Percentiles rank a stretch among this genome's conserved stretches.
Evolutionary conservation across 1,140 invertebrate species (phyloP).

Genomic region (Saccostrea cuccullata): DNA sequence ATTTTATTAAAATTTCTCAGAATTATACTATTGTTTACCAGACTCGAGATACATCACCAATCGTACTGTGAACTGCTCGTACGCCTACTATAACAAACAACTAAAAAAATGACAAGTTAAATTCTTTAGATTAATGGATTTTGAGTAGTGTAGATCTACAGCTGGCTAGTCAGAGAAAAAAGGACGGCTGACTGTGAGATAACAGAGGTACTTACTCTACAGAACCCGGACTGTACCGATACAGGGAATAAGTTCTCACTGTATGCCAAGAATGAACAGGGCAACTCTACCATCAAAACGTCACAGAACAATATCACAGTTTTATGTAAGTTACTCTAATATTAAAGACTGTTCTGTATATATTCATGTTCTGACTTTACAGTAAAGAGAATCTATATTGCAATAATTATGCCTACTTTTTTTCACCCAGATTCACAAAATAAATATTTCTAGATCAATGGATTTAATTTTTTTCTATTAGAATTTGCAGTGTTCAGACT

Average conservation of each 20-base stretch:
- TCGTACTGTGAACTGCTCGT: neutral
- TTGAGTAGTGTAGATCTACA: no score
- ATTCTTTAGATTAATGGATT: no score
- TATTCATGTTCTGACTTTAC: neutral
- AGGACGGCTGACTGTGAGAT: neutral
- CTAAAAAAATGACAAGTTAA: no score
- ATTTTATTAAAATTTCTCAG: no score
- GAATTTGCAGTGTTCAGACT: no score
- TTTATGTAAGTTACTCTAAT: neutral
- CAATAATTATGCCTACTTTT: no score
- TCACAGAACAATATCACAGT: neutral
- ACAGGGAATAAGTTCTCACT: neutral
- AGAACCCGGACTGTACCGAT: neutral
- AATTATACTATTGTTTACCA: neutral
- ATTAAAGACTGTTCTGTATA: neutral
- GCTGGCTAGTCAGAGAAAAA: no score
- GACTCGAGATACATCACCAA: neutral
- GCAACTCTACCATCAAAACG: neutral
- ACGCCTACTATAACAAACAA: no score
- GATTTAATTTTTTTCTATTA: no score
- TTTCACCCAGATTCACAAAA: no score
- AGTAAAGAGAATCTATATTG: neutral
- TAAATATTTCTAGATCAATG: no score
- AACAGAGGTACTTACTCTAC: neutral
- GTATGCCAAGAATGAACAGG: neutral